Base-by-base conservation (phyloP, 1,140 invertebrate species). In the Scaptomyza hsui region DNA sequence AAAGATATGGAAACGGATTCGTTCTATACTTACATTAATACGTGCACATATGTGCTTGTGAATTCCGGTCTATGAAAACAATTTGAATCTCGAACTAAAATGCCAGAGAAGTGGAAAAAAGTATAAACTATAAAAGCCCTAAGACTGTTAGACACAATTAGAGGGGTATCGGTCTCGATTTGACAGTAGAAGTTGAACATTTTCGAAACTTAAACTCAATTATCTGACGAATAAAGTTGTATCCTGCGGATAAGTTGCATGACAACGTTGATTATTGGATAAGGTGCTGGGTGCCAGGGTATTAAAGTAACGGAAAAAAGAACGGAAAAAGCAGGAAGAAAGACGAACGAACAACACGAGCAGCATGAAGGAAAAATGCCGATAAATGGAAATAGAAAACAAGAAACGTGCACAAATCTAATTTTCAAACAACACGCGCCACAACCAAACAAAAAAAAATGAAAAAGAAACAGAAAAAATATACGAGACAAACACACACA, bases 401-500 rank as follows among this genome's bases (percentile, higher is more conserved):
- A 88, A 88, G 81, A 86, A 86, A 86, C 82, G 81, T 86, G 81
- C 77, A 86, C 81, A 86, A 86, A 86, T 86, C 81, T 86, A 86
- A 86, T 86, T 86, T 86, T 78, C 81, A 85, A 86, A 81, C 74
- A 86, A 88, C 81, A 85, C 81, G 81, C 77, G 69, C 76, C 76
- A 37, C 24, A 68, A 35, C 45, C 49, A 57, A 64, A 49, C 29
- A 81, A 39, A 59, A 71, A 51, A 35, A 45, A 39, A 12, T 37
- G 3, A 61, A 41, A 61, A 13, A 24, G 39, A 18, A 47, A 39
- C 44, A 37, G 59, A 60, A 47, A 16, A 32, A 56, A 55, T 35
- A 51, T n/a, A 52, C 15, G n/a, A 60, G 13, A 63, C 18, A 37
- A 32, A 32, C 6, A 53, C 47, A 35, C 32, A 13, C 64, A 62